Percentiles rank a stretch among this genome's conserved stretches.
These are phyloP conservation scores for Neodontobutis hainanensis DNA, from an alignment of 2,113 vertebrate species.

Conservation along the genomic window DNA sequence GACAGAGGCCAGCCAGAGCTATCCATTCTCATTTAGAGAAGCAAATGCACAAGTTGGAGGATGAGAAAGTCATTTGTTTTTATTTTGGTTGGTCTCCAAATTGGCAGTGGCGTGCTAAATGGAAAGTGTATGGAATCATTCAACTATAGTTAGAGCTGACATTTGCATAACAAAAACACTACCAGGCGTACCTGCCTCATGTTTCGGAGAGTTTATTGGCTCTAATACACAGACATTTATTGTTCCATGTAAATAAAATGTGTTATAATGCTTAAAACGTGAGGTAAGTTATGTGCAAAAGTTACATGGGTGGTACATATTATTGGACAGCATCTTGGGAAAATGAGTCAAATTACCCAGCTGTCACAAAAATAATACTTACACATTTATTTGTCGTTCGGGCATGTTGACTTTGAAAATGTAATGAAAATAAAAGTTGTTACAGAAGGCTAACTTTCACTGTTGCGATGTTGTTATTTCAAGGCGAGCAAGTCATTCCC, in stretches of 20 bases:
- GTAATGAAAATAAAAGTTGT: conserved; percentile 6
- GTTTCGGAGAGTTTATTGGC: conserved; percentile 30
- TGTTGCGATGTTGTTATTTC: neutral
- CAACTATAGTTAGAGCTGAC: neutral
- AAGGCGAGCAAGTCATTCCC: conserved; percentile 23
- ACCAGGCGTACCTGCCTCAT: neutral
- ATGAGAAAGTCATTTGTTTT: neutral
- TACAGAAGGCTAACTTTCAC: conserved; percentile 16
- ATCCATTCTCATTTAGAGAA: neutral
- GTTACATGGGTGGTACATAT: conserved; percentile 4
- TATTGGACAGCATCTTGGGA: conserved; percentile 15
- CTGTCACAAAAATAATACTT: conserved; percentile 7
- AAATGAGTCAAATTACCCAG: neutral
- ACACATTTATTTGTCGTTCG: conserved; percentile 9
- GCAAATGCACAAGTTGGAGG: neutral
- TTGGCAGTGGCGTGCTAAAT: neutral
- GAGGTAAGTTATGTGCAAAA: neutral
- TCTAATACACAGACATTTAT: conserved; percentile 14
- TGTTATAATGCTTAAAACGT: conserved; percentile 3
- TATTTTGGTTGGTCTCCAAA: neutral
- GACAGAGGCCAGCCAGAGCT: neutral
- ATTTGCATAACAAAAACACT: neutral
- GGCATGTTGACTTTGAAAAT: conserved; percentile 11
- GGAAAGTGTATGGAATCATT: neutral
- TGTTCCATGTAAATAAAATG: neutral